A percentile compares a stretch with the other conserved stretches of the same genome.
Evolutionary conservation across 2,888 invertebrate genomes (phyloP).

Genomic region (Spilosoma lubricipeda): DNA sequence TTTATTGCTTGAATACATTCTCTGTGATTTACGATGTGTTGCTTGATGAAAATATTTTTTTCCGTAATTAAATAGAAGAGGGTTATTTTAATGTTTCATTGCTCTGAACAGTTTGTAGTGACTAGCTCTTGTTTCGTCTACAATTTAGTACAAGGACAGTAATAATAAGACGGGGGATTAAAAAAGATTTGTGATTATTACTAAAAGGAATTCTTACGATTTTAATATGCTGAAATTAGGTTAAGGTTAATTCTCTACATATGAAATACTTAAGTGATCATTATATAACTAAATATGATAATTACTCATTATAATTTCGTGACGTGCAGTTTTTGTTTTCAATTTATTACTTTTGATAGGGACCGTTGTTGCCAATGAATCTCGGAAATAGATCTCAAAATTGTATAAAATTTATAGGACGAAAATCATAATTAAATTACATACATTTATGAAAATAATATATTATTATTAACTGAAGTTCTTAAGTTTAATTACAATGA

Average conservation of each 20-base stretch:
- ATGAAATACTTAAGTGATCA: background rate
- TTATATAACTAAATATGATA: no score
- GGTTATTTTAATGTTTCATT: constrained; percentile 43
- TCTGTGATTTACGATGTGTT: constrained; percentile 52
- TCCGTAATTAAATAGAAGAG: constrained; percentile 33
- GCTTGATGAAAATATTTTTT: constrained; percentile 44
- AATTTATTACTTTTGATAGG: background rate
- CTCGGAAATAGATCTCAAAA: no score
- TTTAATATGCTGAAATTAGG: background rate
- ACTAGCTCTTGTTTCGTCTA: constrained; percentile 23
- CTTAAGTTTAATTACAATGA: no score
- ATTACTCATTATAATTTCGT: no score
- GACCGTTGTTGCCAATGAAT: background rate
- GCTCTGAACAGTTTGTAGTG: constrained; percentile 23
- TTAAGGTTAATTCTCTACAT: background rate
- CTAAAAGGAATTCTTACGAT: background rate
- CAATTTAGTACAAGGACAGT: constrained; percentile 30
- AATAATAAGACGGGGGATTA: constrained; percentile 15
- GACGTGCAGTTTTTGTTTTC: no score
- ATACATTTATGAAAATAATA: no score
- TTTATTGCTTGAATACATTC: constrained; percentile 66
- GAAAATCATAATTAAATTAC: no score
- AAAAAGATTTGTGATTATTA: constrained; percentile 8
- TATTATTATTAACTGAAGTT: no score
- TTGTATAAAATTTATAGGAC: no score